A percentile compares a stretch with the other conserved stretches of the same genome.
These are phyloP conservation scores for Ploceus nigricollis DNA, from an alignment of 2,113 vertebrate genomes.

Conservation along the genomic window DNA sequence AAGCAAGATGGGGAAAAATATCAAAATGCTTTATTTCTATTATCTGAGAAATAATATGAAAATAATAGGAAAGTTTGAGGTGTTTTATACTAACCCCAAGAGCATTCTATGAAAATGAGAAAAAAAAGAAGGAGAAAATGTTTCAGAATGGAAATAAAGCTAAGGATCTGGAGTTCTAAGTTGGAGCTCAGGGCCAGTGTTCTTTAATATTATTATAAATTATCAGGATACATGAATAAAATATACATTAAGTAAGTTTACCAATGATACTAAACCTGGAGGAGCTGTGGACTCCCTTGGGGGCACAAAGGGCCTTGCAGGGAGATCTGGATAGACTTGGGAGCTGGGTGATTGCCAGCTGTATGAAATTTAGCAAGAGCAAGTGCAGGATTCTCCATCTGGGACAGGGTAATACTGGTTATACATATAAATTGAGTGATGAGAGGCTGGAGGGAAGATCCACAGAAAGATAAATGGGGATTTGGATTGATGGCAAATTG, in stretches of 20 bases:
- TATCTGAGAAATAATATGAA: not conserved
- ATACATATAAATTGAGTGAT: rapidly evolving
- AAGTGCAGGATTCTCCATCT: not conserved
- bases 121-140: not conserved
- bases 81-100: not conserved
- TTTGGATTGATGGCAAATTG: not conserved
- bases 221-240: not conserved
- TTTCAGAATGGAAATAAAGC: not conserved
- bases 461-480: not conserved
- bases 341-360: not conserved
- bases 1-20: not conserved
- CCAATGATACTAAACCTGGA: not conserved
- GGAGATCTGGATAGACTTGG: not conserved
- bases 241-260: not conserved
- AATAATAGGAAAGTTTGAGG: not conserved
- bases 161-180: not conserved
- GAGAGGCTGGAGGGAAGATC: not conserved
- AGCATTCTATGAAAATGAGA: not conserved
- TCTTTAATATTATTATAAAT: not conserved
- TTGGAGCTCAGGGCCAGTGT: not conserved
- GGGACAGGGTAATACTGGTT: not conserved
- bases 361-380: not conserved
- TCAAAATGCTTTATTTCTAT: not conserved
- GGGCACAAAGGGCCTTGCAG: not conserved
- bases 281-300: not conserved